Base-by-base conservation (phyloP, 2,888 invertebrate species). In the Smittia sp. region DNA sequence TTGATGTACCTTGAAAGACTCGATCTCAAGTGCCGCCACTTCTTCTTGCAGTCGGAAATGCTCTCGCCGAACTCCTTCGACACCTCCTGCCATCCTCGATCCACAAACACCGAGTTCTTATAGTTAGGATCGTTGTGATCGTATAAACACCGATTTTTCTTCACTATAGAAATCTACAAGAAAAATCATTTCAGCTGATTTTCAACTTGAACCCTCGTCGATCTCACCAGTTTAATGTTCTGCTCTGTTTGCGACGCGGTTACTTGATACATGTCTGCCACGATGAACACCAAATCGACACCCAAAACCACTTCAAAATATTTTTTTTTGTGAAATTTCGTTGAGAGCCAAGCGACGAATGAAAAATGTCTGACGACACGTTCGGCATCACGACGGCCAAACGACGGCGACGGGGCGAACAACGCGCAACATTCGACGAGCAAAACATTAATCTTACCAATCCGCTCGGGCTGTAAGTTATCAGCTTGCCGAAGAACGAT, bases 191-290 rank as follows among this genome's bases (percentile, higher is more conserved):
- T 46, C n/a, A 46, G 46, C 11, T 46, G 2, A 7, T 58, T 22
- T 58, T 58, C 13, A 15, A 7, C 18, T 58, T 22, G 9, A 32
- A 70, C 4, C 18, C 1, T 25, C 3, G 58, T 15, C 4, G 24
- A 1, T 63, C 46, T 65, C 22, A 73, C 65, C 27, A 73, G 65
- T 65, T 65, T 63, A 1, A 73, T 73, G 13, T 73, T 73, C 18
- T 52, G 39, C 25, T 73, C 73, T 24, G 73, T 73, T 65, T 73
- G 73, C 1, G 73, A 73, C 15, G 73, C 73, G 18, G 73, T 73
- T 24, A 73, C 73, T 65, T 73, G 73, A 65, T 73, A 73, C 73
- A 73, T 73, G 22, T 72, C 13, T 18, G 22, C 4, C 15, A n/a
- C n/a, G n/a, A n/a, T n/a, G n/a, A n/a, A n/a, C n/a, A n/a, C n/a